Conservation (phyloP, 2,113 vertebrate species). For the Hippopotamus amphibius region DNA sequence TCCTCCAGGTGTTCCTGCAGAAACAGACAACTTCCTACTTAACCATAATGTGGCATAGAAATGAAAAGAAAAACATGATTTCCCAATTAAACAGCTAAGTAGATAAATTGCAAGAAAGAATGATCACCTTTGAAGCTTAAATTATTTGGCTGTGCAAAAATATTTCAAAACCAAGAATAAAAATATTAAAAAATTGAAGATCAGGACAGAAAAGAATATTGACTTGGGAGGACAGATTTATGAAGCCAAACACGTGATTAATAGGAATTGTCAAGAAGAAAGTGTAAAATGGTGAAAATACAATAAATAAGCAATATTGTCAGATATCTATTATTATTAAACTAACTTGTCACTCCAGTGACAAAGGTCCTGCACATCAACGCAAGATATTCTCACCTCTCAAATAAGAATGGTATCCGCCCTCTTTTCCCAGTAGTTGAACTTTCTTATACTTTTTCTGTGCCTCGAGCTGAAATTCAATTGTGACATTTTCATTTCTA, state of each 20-base stretch:
- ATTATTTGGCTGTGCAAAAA: neutral
- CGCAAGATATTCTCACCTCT: neutral
- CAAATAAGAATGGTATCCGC: neutral
- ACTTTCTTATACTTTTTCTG: neutral
- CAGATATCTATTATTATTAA: neutral
- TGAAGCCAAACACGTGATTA: neutral
- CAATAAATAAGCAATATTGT: neutral
- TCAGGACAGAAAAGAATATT: neutral
- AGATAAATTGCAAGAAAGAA: neutral
- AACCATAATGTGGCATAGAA: neutral
- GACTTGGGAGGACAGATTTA: neutral
- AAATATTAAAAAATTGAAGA: neutral
- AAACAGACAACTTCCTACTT: neutral
- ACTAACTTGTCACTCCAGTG: neutral
- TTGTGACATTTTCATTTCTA: slow-evolving; percentile 28
- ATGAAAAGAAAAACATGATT: neutral
- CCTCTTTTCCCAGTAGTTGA: neutral
- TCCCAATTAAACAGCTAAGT: neutral
- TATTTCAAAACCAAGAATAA: neutral
- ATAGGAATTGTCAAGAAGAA: neutral
- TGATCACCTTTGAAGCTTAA: neutral
- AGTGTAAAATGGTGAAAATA: neutral
- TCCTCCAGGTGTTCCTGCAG: neutral
- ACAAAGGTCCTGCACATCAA: neutral
- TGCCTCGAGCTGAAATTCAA: neutral